Base-by-base conservation (phyloP, 2,797 vertebrate species). In the Pagetopsis macropterus region DNA sequence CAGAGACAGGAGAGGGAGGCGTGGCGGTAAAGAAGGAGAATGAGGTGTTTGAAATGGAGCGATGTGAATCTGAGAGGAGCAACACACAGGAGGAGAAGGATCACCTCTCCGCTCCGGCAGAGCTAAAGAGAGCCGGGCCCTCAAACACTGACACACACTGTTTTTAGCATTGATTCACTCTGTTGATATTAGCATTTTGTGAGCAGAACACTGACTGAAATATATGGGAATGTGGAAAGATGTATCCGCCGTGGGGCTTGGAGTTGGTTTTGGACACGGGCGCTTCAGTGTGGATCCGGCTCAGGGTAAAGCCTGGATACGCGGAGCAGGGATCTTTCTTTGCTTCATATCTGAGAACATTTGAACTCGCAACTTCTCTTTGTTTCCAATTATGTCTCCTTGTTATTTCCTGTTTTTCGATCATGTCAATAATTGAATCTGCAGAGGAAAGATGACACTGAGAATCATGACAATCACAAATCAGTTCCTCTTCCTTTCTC, bases 401-500 rank as follows among this genome's bases (percentile, higher is more conserved):
- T 50, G 27, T 67, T 58, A 13, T 64, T 54, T 40, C 23, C 12
- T 61, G 10, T 11, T 65, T 63, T 56, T 40, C 7, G 3, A 46
- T 77, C 66, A 27, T 6, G 9, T 59, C 27, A 13, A 65, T 49
- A 49, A 58, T 58, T 67, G 55, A 66, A 70, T 62, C 54, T 43
- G 9, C n/a, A n/a, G 61, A 76, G 60, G 55, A 74, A 56, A 2
- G 19, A 27, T 52, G 48, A 62, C 78, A 43, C 57, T 17, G 37
- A 72, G 67, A 87, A 73, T 85, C 72, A 48, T 77, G 88, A 92
- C 91, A 90, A 92, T 90, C 87, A 73, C 73, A 17, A 19, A 71
- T 45, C 66, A 1, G 44, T 44, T 72, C 54, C 80, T 73, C 55
- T 45, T 79, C 23, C 8, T 63, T 60, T 62, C 19, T 65, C 58